Evolutionary conservation across 2,797 vertebrate genomes (phyloP), one percentile per base, ranked within the genome.

Genomic region (Antrozous pallidus): DNA sequence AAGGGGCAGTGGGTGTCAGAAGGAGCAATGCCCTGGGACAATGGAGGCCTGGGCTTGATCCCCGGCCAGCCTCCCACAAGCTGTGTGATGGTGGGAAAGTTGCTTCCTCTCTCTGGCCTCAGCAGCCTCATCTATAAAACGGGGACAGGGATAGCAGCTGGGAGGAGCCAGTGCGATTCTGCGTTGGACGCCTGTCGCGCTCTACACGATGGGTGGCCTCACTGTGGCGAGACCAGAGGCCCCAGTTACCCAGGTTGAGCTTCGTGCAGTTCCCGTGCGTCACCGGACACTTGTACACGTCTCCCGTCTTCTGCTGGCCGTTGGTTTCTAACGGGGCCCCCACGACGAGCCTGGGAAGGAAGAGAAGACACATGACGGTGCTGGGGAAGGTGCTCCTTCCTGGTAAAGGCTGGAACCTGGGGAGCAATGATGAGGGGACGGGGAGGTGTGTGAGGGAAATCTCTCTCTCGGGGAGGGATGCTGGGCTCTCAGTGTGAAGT

Each of bases 301-400:
- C 99, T 40, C 99, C 99, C 0, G 99, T 99, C 98, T 99, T 99
- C 98, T 99, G 99, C 18, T 98, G 98, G 28, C 99, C 99, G 0
- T 99, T 99, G 97, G 98, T 99, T 98, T 99, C 99, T 85, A 99
- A 98, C 0, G 99, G 99, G 36, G 99, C 99, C 2, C 99, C 99
- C 80, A 99, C 99, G 90, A 99, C 98, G 98, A 99, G 98, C 99
- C 99, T 99, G 97, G 0, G 86, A 96, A 96, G 92, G 96, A 88
- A 81, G 70, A 92, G 82, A 84, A 94, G 26, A 87, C 0, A 47
- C 33, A 33, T 13, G 17, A 40, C 79, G 51, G 18, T 1, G 8
- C 5, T 58, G 17, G n/a, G 26, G 49, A 28, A 36, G 26, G 17
- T 1, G 11, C 13, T 56, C 20, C 38, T 47, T 73, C 12, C 73